phyloP scores from a whole-genome alignment of 2,888 invertebrate genomes.

The Drosophila imparisetae region DNA sequence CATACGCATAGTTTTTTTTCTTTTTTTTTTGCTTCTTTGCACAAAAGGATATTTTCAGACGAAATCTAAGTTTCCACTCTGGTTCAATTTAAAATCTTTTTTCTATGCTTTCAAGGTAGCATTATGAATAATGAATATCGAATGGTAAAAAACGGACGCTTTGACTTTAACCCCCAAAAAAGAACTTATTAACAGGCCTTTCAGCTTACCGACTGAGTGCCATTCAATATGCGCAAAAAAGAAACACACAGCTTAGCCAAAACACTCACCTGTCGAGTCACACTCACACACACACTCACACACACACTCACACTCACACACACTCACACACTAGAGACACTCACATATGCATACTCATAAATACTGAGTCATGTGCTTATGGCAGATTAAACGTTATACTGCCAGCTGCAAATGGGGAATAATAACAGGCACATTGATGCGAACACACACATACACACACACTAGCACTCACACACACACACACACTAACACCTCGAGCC shows the following conservation, averaged over 20 bases:
- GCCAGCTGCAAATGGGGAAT: constrained; percentile 68
- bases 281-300: constrained; percentile 13
- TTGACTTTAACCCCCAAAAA: constrained; percentile 5
- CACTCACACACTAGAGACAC: constrained; percentile 4
- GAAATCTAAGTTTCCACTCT: neutral
- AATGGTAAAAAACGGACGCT: constrained; percentile 8
- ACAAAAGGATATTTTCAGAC: neutral
- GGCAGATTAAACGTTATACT: constrained; percentile 73
- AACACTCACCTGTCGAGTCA: constrained; percentile 58
- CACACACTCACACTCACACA: constrained; percentile 6
- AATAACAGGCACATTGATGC: constrained; percentile 37
- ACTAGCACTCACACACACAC: neutral
- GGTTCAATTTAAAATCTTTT: neutral
- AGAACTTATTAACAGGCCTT: neutral
- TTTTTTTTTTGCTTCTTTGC: neutral
- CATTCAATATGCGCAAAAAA: constrained; percentile 3
- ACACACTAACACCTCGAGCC: constrained; percentile 16
- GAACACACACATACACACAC: constrained; percentile 6
- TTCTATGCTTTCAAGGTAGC: neutral
- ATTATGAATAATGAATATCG: constrained; percentile 14
- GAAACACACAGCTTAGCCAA: constrained; percentile 53
- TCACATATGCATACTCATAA: constrained; percentile 43
- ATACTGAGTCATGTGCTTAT: constrained; percentile 73
- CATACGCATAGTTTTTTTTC: neutral
- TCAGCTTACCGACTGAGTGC: constrained; percentile 36